Percentiles rank a stretch among this genome's conserved stretches.
phyloP scores from a whole-genome alignment of 2,797 vertebrate genomes.

The Decapterus maruadsi region DNA sequence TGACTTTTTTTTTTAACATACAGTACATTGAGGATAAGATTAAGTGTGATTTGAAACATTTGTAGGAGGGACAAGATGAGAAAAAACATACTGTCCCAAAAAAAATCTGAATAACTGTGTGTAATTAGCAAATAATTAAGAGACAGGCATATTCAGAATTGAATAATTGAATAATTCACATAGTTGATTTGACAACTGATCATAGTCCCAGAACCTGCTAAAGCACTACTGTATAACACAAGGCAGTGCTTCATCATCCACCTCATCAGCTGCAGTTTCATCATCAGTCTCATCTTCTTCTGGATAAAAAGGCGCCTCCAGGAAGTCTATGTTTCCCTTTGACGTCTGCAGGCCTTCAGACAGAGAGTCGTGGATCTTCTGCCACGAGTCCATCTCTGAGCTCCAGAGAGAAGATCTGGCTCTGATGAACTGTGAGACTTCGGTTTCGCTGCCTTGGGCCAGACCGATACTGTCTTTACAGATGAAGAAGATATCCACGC shows the following conservation, averaged over 20 bases:
- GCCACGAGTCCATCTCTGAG: slow-evolving; percentile 76
- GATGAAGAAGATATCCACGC: slow-evolving; percentile 80
- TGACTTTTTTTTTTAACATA: too few relatives aligned
- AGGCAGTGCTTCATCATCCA: not conserved
- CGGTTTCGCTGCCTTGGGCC: slow-evolving; percentile 74
- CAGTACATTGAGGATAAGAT: too few relatives aligned
- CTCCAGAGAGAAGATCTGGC: slow-evolving; percentile 77
- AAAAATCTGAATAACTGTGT: too few relatives aligned
- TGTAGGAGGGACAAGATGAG: too few relatives aligned
- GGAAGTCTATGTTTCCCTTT: slow-evolving; percentile 34
- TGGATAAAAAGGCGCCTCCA: slow-evolving; percentile 66
- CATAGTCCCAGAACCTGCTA: not conserved
- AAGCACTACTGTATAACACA: slow-evolving; percentile 3
- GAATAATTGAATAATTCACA: too few relatives aligned
- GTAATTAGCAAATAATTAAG: too few relatives aligned
- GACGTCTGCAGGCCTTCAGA: slow-evolving; percentile 46
- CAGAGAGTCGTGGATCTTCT: slow-evolving; percentile 69
- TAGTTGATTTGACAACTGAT: not conserved
- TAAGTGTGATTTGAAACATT: too few relatives aligned
- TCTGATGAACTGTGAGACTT: slow-evolving; percentile 73
- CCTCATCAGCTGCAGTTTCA: not conserved
- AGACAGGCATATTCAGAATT: too few relatives aligned
- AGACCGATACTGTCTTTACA: slow-evolving; percentile 80
- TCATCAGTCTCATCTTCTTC: not conserved
- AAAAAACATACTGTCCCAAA: too few relatives aligned